Evolutionary conservation across 2,888 invertebrate genomes (phyloP).

Genomic region (Himalopsyche kuldschensis): DNA sequence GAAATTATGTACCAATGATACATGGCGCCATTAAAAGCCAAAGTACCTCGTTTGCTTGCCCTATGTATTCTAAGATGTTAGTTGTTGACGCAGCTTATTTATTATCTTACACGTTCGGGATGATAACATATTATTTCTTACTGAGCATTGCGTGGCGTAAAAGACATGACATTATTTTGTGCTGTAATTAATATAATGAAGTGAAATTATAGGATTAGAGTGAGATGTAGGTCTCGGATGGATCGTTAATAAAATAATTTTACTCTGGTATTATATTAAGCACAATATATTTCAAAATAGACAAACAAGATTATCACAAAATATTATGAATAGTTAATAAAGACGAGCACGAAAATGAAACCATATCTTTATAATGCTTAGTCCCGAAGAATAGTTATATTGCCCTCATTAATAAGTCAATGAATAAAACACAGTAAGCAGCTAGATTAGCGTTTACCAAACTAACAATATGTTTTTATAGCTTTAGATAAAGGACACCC

Average conservation of each 20-base stretch:
- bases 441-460: no score
- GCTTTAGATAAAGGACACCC: no score
- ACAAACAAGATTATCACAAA: not conserved
- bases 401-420: no score
- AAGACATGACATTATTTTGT: not conserved
- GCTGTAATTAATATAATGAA: not conserved
- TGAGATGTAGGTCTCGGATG: not conserved
- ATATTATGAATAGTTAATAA: not conserved
- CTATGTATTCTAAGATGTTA: constrained; percentile 15
- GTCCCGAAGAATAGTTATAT: no score
- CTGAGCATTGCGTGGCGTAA: not conserved
- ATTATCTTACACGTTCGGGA: constrained; percentile 13
- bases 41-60: constrained; percentile 21
- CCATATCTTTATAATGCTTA: no score
- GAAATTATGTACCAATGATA: constrained; percentile 32
- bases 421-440: no score
- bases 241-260: not conserved
- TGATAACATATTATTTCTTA: not conserved
- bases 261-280: not conserved
- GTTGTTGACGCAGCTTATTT: constrained; percentile 21
- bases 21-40: constrained; percentile 25
- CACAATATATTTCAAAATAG: not conserved
- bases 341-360: no score
- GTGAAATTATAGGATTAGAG: not conserved
- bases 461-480: no score